phyloP scores from a whole-genome alignment of 2,888 invertebrate genomes.

The Odontomyia ornata region DNA sequence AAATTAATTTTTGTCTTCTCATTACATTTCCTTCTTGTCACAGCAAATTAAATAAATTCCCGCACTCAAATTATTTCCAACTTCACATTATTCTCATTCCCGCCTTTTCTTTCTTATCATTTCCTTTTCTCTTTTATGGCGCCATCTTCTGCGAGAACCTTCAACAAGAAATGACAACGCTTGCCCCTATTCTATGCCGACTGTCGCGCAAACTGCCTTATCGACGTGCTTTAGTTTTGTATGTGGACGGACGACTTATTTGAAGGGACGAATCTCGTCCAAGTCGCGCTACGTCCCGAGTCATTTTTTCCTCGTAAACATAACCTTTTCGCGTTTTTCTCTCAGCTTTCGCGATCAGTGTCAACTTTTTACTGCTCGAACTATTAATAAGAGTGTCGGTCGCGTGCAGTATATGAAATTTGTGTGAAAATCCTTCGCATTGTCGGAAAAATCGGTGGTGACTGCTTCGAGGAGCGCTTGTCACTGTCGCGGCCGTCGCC shows the following conservation, averaged over 20 bases:
- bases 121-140: slow-evolving; percentile 31
- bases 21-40: too few species aligned
- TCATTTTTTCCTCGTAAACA: slow-evolving; percentile 49
- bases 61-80: too few species aligned
- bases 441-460: slow-evolving; percentile 21
- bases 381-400: not conserved
- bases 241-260: slow-evolving; percentile 39
- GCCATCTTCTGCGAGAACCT: not conserved
- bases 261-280: slow-evolving; percentile 43
- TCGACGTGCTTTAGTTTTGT: slow-evolving; percentile 42
- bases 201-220: slow-evolving; percentile 39
- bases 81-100: not conserved
- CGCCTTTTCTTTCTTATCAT: not conserved
- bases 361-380: not conserved
- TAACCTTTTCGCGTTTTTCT: slow-evolving; percentile 49
- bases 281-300: slow-evolving; percentile 43
- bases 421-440: not conserved
- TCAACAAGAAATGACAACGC: slow-evolving; percentile 43
- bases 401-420: slow-evolving; percentile 5
- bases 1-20: too few species aligned
- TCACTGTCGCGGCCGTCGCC: slow-evolving; percentile 16
- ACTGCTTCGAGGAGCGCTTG: slow-evolving; percentile 17
- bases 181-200: slow-evolving; percentile 32
- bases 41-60: too few species aligned
- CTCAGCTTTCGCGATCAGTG: slow-evolving; percentile 35